Percentiles rank a stretch among this genome's conserved stretches.
Evolutionary conservation across 2,113 vertebrate species (phyloP).

Genomic region (Myotis lucifugus): DNA sequence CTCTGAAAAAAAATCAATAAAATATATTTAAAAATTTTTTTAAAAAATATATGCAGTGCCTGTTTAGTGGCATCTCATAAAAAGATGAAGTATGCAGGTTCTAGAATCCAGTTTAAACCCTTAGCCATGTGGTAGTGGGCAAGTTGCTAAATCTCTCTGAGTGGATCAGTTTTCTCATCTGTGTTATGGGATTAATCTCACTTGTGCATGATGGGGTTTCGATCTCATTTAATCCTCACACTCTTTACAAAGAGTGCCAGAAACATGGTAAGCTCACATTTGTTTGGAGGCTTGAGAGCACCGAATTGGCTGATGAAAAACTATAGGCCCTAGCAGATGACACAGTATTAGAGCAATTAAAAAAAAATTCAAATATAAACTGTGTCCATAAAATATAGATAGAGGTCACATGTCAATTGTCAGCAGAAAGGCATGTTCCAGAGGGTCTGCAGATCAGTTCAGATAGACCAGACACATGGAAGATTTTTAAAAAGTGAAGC

Average conservation of each 20-base stretch:
- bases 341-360: background rate
- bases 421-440: background rate
- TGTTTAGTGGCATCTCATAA: background rate
- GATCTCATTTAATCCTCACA: background rate
- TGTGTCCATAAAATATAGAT: background rate
- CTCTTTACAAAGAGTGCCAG: background rate
- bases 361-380: background rate
- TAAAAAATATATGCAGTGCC: background rate
- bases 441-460: background rate
- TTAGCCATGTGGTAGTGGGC: background rate
- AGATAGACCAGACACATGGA: background rate
- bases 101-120: background rate
- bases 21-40: too few relatives aligned
- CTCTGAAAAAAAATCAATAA: too few relatives aligned
- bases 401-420: background rate
- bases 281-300: background rate
- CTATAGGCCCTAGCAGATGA: background rate
- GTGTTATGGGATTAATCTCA: background rate
- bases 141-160: background rate
- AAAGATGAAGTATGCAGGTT: background rate
- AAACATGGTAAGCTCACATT: background rate
- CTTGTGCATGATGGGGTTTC: background rate
- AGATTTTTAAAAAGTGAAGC: background rate
- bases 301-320: background rate
- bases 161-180: background rate